A percentile compares a stretch with the other conserved stretches of the same genome.
These are phyloP conservation scores for Tachina grossa DNA, from an alignment of 2,888 invertebrate species.

Conservation along the genomic window DNA sequence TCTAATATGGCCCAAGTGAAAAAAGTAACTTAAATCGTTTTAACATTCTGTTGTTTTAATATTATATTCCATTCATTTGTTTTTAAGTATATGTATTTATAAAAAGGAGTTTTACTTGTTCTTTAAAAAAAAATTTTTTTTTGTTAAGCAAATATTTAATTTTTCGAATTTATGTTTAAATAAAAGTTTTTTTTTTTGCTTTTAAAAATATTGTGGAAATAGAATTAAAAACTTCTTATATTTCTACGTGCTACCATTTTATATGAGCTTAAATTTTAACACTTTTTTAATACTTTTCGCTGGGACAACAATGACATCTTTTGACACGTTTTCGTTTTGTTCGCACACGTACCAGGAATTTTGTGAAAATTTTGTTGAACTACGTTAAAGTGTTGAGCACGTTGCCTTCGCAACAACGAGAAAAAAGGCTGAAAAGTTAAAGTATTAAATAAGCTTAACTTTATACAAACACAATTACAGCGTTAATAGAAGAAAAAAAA, in stretches of 20 bases:
- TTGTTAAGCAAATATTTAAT: constrained; percentile 28
- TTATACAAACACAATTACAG: constrained; percentile 20
- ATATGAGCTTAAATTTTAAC: constrained; percentile 32
- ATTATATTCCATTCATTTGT: background rate
- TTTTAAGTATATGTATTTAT: background rate
- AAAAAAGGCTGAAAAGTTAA: constrained; percentile 31
- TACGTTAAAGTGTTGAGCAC: constrained; percentile 57
- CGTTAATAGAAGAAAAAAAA: constrained; percentile 11
- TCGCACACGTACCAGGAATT: constrained; percentile 62
- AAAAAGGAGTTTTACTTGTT: background rate
- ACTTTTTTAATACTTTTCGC: constrained; percentile 14
- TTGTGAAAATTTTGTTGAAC: constrained; percentile 55
- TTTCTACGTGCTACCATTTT: constrained; percentile 31
- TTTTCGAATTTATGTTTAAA: constrained; percentile 41
- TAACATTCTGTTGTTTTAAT: constrained; percentile 1
- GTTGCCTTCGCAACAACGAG: constrained; percentile 16
- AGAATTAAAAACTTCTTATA: constrained; percentile 63
- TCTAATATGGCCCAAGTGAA: constrained; percentile 75
- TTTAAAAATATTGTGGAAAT: constrained; percentile 51
- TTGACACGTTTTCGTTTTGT: constrained; percentile 61
- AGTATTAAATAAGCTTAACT: constrained; percentile 38
- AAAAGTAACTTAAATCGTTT: constrained; percentile 69
- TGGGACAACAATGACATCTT: constrained; percentile 40
- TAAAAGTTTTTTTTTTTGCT: constrained; percentile 19
- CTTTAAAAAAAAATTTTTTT: background rate